phyloP scores from a whole-genome alignment of 2,113 vertebrate genomes.

The Megalops atlanticus region DNA sequence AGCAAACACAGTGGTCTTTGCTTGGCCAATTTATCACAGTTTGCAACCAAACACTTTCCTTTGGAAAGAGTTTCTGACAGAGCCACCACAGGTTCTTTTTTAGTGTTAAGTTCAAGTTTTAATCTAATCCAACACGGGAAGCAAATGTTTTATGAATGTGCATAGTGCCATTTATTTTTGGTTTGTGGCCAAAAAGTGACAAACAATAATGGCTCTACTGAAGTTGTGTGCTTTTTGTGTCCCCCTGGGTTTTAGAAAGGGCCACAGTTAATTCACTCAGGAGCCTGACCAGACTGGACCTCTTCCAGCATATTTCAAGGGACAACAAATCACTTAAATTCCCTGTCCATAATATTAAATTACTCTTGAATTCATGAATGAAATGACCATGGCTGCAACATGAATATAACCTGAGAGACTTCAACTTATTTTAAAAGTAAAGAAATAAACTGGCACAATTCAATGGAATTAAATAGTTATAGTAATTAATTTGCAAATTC shows the following conservation, averaged over 20 bases:
- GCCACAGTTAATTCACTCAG: conserved; percentile 64
- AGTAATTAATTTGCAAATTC: not conserved
- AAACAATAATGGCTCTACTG: conserved; percentile 58
- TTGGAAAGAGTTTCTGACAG: no score
- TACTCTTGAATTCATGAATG: conserved; percentile 46
- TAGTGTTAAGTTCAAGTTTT: conserved; percentile 42
- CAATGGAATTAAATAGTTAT: not conserved
- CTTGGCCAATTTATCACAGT: no score
- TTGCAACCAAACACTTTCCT: no score
- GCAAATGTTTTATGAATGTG: conserved; percentile 28
- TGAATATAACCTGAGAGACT: conserved; percentile 44
- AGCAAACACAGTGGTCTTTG: no score
- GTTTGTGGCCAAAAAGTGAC: conserved; percentile 56
- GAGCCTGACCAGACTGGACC: conserved; percentile 65
- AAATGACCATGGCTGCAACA: conserved; percentile 7
- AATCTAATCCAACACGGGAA: conserved; percentile 45
- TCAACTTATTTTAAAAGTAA: conserved; percentile 46
- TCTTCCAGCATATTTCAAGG: conserved; percentile 72
- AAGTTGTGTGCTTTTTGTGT: conserved; percentile 70
- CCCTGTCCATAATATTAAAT: conserved; percentile 61
- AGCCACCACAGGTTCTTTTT: conserved; percentile 52
- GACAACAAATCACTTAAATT: conserved; percentile 72
- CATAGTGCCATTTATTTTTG: conserved; percentile 54
- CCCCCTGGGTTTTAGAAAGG: conserved; percentile 65
- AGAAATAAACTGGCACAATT: no score